These are phyloP conservation scores for Cephalopterus ornatus DNA, from an alignment of 2,113 vertebrate genomes.

Conservation along the genomic window DNA sequence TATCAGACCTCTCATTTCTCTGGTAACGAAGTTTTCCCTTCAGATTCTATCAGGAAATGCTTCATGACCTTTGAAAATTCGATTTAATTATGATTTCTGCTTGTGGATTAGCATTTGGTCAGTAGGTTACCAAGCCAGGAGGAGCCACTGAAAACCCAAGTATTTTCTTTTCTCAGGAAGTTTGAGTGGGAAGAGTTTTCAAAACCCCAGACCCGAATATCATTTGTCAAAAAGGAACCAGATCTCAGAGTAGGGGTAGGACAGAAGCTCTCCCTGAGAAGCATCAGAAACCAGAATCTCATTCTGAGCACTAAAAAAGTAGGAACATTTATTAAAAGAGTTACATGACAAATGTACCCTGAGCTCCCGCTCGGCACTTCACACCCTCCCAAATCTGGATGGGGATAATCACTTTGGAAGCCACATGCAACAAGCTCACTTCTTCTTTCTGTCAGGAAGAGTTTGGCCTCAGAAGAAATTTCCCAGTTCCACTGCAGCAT, in stretches of 20 bases:
- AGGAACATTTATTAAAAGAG: conserved; percentile 22
- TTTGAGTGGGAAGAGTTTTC: neutral
- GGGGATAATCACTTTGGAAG: neutral
- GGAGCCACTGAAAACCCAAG: neutral
- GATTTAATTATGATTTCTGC: neutral
- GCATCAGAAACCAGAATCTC: neutral
- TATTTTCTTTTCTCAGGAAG: neutral
- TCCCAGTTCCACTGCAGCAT: neutral
- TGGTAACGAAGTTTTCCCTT: neutral
- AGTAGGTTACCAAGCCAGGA: neutral
- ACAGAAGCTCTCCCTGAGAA: neutral
- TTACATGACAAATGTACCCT: neutral
- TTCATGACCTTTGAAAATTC: neutral
- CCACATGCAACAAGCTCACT: neutral
- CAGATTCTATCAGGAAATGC: neutral
- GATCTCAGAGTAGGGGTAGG: neutral
- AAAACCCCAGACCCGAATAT: neutral
- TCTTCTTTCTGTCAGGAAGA: neutral
- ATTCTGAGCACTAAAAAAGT: neutral
- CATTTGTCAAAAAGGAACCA: neutral
- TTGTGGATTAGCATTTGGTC: neutral
- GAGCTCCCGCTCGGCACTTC: neutral
- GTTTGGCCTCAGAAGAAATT: neutral
- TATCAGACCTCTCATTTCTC: neutral
- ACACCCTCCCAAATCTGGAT: accelerated